Conservation (phyloP, 2,888 invertebrate genomes). For the Euzetes globulus region DNA sequence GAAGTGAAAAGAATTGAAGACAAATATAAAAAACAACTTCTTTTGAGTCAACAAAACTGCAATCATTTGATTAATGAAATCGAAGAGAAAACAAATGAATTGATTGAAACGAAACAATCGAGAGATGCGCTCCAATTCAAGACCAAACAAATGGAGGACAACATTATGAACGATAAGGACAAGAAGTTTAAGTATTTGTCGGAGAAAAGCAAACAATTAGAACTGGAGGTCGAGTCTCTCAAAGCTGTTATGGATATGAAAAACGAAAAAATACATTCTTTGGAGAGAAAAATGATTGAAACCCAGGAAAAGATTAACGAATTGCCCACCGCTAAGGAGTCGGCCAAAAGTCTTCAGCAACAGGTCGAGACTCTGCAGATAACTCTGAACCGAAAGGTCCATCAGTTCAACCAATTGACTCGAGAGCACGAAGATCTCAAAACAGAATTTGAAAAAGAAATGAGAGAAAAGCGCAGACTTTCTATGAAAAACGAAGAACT, state of each 20-base stretch:
- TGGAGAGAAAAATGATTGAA: slow-evolving; percentile 25
- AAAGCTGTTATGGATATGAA: slow-evolving; percentile 27
- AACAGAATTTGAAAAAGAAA: background rate
- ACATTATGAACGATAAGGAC: slow-evolving; percentile 26
- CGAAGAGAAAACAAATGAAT: slow-evolving; percentile 1
- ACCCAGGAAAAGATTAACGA: slow-evolving; percentile 21
- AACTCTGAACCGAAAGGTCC: slow-evolving; percentile 13
- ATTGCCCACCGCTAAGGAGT: slow-evolving; percentile 8
- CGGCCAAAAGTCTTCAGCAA: slow-evolving; percentile 3
- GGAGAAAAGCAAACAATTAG: slow-evolving; percentile 16
- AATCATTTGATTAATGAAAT: slow-evolving; percentile 7
- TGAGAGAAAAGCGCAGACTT: slow-evolving; percentile 21
- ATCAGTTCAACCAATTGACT: slow-evolving; percentile 13
- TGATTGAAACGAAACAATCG: background rate
- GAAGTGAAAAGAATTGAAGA: slow-evolving; percentile 4
- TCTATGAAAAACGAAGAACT: slow-evolving; percentile 26
- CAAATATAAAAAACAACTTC: background rate
- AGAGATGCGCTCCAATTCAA: background rate
- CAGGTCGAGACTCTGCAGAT: slow-evolving; percentile 3
- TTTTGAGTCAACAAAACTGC: background rate
- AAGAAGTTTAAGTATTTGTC: slow-evolving; percentile 28
- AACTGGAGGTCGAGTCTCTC: slow-evolving; percentile 13
- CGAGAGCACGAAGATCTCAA: slow-evolving; percentile 15
- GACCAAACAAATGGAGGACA: background rate
- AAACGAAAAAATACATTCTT: slow-evolving; percentile 16